Evolutionary conservation across 2,797 vertebrate species (phyloP).

Genomic region (Syngnathus rostellatus): DNA sequence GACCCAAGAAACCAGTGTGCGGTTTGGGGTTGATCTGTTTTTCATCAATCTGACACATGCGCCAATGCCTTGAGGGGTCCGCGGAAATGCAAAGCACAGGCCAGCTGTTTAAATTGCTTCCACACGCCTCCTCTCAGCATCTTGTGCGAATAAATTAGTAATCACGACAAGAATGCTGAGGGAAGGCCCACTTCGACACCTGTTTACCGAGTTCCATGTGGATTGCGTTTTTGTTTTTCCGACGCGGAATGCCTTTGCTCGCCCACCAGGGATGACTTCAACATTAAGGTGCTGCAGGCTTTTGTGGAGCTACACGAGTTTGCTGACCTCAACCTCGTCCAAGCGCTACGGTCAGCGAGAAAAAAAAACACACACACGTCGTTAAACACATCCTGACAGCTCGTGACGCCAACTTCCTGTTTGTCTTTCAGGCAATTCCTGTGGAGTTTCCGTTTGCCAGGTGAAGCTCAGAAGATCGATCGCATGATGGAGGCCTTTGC

Average conservation of each 20-base stretch:
- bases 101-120: constrained; percentile 55
- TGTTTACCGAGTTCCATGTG: background rate
- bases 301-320: constrained; percentile 98
- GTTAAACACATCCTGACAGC: too few species aligned
- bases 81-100: constrained; percentile 12
- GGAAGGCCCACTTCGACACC: constrained; percentile 27
- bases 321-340: constrained; percentile 90
- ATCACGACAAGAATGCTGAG: constrained; percentile 47
- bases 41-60: constrained; percentile 22
- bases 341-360: constrained; percentile 82
- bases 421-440: constrained; percentile 81
- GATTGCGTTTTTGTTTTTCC: background rate
- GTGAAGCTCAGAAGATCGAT: constrained; percentile 98
- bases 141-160: constrained; percentile 34
- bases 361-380: background rate
- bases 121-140: constrained; percentile 32
- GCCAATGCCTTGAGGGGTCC: constrained; percentile 5
- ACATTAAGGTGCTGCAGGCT: constrained; percentile 93
- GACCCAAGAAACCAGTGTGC: constrained; percentile 36
- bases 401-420: background rate
- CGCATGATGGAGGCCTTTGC: constrained; percentile 98
- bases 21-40: constrained; percentile 35
- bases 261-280: constrained; percentile 86
- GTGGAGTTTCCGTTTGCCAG: constrained; percentile 94
- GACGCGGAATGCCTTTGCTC: background rate